Evolutionary conservation across 2,797 vertebrate genomes (phyloP).

Genomic region (Mus spretus): DNA sequence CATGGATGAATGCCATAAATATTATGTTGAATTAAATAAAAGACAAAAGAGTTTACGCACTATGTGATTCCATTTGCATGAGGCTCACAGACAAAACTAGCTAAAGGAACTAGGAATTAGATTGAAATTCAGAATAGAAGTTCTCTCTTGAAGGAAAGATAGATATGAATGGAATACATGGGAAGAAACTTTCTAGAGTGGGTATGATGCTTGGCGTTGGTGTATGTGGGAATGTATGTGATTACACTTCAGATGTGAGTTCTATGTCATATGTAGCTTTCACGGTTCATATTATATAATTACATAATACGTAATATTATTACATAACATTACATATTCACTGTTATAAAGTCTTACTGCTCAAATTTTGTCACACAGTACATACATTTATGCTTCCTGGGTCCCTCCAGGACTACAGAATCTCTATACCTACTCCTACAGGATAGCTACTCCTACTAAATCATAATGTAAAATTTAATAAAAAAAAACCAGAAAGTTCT

Average conservation of each 20-base stretch:
- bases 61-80: not conserved
- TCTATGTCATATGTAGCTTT: not conserved
- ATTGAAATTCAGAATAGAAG: not conserved
- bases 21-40: not conserved
- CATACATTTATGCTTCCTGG: not conserved
- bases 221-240: not conserved
- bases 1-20: not conserved
- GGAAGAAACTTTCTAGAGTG: not conserved
- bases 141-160: not conserved
- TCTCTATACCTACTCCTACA: not conserved
- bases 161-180: not conserved
- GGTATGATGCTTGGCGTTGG: not conserved
- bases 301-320: not conserved
- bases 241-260: not conserved
- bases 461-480: not conserved
- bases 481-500: not conserved
- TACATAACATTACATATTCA: not conserved
- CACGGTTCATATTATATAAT: not conserved
- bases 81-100: conserved; percentile 4
- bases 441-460: not conserved
- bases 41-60: not conserved
- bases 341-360: not conserved
- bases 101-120: not conserved
- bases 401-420: not conserved
- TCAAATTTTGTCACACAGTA: not conserved